Evolutionary conservation across 2,797 vertebrate species (phyloP).

Genomic region (Brachyrhaphis roseni): DNA sequence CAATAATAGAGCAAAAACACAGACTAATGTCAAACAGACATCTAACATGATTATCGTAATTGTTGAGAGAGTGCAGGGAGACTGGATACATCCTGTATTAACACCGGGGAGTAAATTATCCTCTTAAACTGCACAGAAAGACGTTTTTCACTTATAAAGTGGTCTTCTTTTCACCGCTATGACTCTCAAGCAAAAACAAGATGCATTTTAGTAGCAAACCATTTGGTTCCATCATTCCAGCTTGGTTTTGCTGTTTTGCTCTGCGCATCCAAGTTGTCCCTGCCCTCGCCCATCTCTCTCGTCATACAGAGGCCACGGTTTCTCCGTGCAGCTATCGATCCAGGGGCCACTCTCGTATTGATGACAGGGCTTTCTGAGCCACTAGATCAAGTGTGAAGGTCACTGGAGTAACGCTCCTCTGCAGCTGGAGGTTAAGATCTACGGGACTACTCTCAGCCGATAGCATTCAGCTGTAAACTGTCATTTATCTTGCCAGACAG

Average conservation of each 20-base stretch:
- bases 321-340: conserved; percentile 59
- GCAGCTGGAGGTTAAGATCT: conserved; percentile 40
- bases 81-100: conserved; percentile 14
- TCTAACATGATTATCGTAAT: not conserved
- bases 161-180: conserved; percentile 30
- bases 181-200: conserved; percentile 29
- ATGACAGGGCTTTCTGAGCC: conserved; percentile 46
- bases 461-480: conserved; percentile 49
- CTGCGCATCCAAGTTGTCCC: conserved; percentile 13
- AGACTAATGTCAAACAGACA: not conserved
- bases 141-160: conserved; percentile 40
- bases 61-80: not conserved
- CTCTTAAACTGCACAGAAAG: conserved; percentile 39
- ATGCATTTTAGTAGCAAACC: conserved; percentile 11
- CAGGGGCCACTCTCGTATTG: conserved; percentile 39
- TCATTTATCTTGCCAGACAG: conserved; percentile 55
- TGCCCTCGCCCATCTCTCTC: conserved; percentile 7
- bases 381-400: conserved; percentile 62
- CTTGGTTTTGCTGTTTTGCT: not conserved
- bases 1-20: not conserved
- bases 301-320: conserved; percentile 31
- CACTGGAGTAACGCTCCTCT: conserved; percentile 48
- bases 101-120: conserved; percentile 28
- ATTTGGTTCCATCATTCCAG: not conserved
- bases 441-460: conserved; percentile 26